Percentiles rank a stretch among this genome's conserved stretches.
phyloP scores from a whole-genome alignment of 2,888 invertebrate species.

The Escarpia spicata region DNA sequence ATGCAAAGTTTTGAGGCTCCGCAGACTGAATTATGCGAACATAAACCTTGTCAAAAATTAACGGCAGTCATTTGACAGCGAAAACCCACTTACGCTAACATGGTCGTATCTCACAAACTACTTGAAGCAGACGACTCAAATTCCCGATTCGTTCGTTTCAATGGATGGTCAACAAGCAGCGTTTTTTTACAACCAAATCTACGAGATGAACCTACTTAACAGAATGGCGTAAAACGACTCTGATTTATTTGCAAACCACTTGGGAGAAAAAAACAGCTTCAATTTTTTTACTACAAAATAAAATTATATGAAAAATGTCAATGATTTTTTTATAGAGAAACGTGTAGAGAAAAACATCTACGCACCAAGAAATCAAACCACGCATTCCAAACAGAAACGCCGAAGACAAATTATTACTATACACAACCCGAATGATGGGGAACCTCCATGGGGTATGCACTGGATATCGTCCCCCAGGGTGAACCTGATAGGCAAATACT shows the following conservation, averaged over 20 bases:
- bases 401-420: background rate
- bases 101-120: slow-evolving; percentile 1
- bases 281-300: too few species aligned
- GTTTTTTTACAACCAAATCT: background rate
- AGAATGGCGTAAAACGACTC: background rate
- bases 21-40: background rate
- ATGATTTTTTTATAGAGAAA: background rate
- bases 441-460: too few species aligned
- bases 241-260: background rate
- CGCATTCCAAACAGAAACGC: background rate
- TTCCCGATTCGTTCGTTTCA: background rate
- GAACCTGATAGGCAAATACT: too few species aligned
- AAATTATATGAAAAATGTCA: background rate
- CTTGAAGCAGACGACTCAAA: background rate
- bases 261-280: background rate
- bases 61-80: slow-evolving; percentile 10
- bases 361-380: background rate
- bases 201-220: background rate
- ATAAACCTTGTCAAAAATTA: slow-evolving; percentile 16
- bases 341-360: background rate
- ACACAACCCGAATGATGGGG: background rate
- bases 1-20: background rate
- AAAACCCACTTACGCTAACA: slow-evolving; percentile 6
- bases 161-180: background rate
- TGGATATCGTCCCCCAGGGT: too few species aligned